Evolutionary conservation across 2,888 invertebrate genomes (phyloP), one percentile per base, ranked within the genome.

Genomic region (Apocheima hispidaria): DNA sequence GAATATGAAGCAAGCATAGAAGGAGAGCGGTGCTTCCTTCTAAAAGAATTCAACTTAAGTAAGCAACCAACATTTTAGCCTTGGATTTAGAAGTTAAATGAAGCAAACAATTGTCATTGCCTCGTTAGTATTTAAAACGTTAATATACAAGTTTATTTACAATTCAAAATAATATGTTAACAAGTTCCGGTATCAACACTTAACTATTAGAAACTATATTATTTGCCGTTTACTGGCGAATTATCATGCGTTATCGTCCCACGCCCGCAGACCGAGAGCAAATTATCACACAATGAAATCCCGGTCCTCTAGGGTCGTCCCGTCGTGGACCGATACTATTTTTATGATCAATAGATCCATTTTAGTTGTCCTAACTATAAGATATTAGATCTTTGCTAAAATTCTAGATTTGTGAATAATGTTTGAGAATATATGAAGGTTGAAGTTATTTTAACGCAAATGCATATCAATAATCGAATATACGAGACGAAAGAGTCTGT

Each of bases 271-370:
- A 68, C 65, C 57, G 63, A 51, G 64, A 53, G 33, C 40, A 63
- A 53, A 79, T 81, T 81, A 81, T 81, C 80, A 80, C 72, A 82
- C 84, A 82, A 82, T 83, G 74, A 66, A 81, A 82, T 83, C 79
- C 78, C 78, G 63, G 52, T 21, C 50, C 50, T 58, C 43, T 26
- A 23, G 38, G 38, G 23, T 48, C 53, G 38, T 52, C 56, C 46
- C 10, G 36, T 50, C 14, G 28, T 40, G 46, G 52, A 51, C 49
- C 14, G 30, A 33, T 40, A 21, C 46, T 57, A 53, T 56, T 57
- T 56, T 33, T 62, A 56, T 54, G 46, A 52, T 59, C 40, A 52
- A 46, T 59, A 46, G 23, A 28, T 41, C 41, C 12, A 20, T 38
- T 44, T 51, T 20, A 30, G 20, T 26, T 4, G 3, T 5, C 10